Evolutionary conservation across 2,797 vertebrate genomes (phyloP), one percentile per base, ranked within the genome.

Genomic region (Acestrorhynchus altus): DNA sequence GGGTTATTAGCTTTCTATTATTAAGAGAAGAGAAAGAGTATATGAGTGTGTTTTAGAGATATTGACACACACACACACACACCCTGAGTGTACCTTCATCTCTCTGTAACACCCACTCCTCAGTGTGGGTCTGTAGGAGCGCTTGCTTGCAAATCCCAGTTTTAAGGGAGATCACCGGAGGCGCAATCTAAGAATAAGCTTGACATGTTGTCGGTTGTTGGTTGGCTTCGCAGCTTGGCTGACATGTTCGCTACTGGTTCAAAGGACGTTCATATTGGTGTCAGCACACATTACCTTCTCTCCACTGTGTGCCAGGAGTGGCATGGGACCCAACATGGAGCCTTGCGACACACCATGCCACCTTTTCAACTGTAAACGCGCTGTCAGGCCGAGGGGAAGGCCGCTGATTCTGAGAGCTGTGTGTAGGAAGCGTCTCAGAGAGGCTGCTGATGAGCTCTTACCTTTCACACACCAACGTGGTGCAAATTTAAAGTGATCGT

Each of bases 241-340:
- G 73, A 80, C 67, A 72, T 66, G 39, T 60, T 72, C 11, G 66
- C 57, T 65, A 66, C 42, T 16, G 13, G 60, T 51, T 26, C 51
- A 56, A 52, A 59, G 52, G 52, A 56, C 60, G 49, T 60, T 80
- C 60, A 51, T 44, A 56, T 59, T 76, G 40, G 70, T 72, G 73
- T 80, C 68, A 66, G 79, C 73, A 75, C 72, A 71, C 66, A 65
- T 76, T 80, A 63, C 42, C 16, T 16, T 75, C 47, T 74, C 31
- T 39, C 59, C 46, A 13, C 52, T 71, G 54, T 46, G 47, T 70
- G 72, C 39, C 66, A 71, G 28, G 57, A 35, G 26, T 26, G 18
- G 59, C 35, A 39, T 18, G 26, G 28, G 26, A 18, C 57, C 57
- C 8, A 31, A 18, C 15, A 12, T 12, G 10, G 59, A 39, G 59